Base-by-base conservation (phyloP, 2,797 vertebrate species). In the Prionace glauca region DNA sequence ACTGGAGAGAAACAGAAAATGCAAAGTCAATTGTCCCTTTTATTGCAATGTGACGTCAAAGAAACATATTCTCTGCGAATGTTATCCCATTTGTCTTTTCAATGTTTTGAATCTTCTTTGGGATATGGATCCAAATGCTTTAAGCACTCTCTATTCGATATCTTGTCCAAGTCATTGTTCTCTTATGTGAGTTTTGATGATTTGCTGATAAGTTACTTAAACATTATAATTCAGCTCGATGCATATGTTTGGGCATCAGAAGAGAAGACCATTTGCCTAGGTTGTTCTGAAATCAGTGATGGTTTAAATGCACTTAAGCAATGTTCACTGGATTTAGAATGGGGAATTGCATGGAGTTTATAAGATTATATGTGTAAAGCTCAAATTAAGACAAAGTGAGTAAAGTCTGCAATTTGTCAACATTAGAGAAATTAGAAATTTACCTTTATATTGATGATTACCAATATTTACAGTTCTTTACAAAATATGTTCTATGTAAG, bases 1-100 rank as follows among this genome's bases (percentile, higher is more conserved):
- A 67, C 90, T 67, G n/a, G 62, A 92, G n/a, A 92, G 60, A 60
- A 91, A 92, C 62, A 36, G 90, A 22, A 92, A 92, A 22, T 92
- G 90, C 67, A 69, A 67, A 67, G 3, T 67, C 67, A 92, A 92
- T 67, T 65, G n/a, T 36, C n/a, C 16, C 32, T 22, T 92, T 67
- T 22, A 92, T 92, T 92, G 62, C 56, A 65, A 65, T 91, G 4
- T 41, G 62, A 69, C 2, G 18, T 67, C 36, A n/a, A 36, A 24
- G 10, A 32, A 18, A n/a, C 36, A 45, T 67, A 67, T 67, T 67
- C 16, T 67, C 32, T 36, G n/a, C n/a, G 36, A 67, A 36, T 67
- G 65, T n/a, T 22, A 22, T 7, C 16, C 60, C 14, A n/a, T 24
- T 67, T 32, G 2, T n/a, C 8, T 9, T 3, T 67, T 16, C 50